Conservation (phyloP, 2,797 vertebrate genomes). For the Coilia nasus region DNA sequence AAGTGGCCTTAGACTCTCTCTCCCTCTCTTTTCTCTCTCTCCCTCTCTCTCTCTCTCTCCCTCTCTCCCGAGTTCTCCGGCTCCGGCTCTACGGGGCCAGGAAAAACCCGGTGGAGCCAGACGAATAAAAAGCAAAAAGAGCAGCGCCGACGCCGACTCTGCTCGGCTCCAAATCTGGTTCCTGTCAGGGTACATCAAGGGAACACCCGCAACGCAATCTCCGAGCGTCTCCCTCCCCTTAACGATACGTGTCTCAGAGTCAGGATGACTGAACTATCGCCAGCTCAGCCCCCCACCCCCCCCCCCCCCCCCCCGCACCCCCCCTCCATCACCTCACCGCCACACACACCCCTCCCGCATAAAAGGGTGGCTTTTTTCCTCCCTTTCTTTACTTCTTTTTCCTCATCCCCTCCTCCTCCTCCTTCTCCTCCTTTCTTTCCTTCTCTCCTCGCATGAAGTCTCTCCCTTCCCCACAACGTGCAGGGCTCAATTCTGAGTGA, state of each 20-base stretch:
- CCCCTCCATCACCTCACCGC: not conserved
- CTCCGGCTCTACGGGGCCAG: conserved; percentile 76
- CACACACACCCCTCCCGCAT: conserved; percentile 14
- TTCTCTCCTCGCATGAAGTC: conserved; percentile 39
- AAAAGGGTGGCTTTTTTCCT: conserved; percentile 47
- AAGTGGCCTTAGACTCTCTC: conserved; percentile 72
- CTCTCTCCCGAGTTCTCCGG: conserved; percentile 26
- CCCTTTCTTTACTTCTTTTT: conserved; percentile 39
- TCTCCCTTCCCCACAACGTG: conserved; percentile 72
- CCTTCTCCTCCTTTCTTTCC: conserved; percentile 37
- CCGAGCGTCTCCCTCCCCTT: conserved; percentile 70
- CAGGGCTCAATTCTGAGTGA: conserved; percentile 81
- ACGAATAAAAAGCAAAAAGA: conserved; percentile 78
- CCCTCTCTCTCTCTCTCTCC: conserved; percentile 53
- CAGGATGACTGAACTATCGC: conserved; percentile 57
- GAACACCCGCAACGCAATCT: conserved; percentile 86
- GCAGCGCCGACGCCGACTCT: conserved; percentile 70
- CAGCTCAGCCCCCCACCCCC: conserved; percentile 56
- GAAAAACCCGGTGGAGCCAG: conserved; percentile 81
- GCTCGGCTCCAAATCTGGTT: conserved; percentile 79
- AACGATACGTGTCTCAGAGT: conserved; percentile 61
- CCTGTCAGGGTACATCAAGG: conserved; percentile 85
- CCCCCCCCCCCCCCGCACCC: not conserved
- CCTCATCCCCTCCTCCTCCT: conserved; percentile 27
- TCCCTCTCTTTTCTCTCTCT: conserved; percentile 3